Conservation (phyloP, 2,888 invertebrate genomes). For the Tachina fera region DNA sequence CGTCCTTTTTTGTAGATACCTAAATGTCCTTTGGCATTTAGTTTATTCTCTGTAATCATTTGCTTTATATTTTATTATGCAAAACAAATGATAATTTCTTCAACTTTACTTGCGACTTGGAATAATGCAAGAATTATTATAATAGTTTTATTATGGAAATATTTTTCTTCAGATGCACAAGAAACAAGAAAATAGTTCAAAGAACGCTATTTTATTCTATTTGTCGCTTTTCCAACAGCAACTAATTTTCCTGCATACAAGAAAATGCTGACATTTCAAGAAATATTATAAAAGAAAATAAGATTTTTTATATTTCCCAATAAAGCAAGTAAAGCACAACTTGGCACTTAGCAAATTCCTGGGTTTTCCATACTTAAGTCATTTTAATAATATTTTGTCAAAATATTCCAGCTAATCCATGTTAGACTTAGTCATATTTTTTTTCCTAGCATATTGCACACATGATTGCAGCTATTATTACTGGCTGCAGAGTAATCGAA, state of each 20-base stretch:
- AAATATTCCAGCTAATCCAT: constrained; percentile 49
- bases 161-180: constrained; percentile 42
- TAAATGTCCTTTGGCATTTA: constrained; percentile 55
- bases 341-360: constrained; percentile 61
- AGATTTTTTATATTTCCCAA: background rate
- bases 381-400: constrained; percentile 9
- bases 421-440: background rate
- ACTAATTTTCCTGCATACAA: constrained; percentile 44
- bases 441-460: constrained; percentile 38
- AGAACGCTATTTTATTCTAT: background rate
- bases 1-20: background rate
- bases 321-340: constrained; percentile 26
- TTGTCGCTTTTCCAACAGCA: constrained; percentile 22
- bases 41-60: constrained; percentile 14
- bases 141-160: constrained; percentile 48
- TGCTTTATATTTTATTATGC: background rate
- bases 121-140: constrained; percentile 37
- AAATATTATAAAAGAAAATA: constrained; percentile 26
- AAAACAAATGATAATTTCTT: constrained; percentile 40
- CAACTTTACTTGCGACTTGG: constrained; percentile 18
- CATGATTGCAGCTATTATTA: constrained; percentile 34
- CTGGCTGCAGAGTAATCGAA: constrained; percentile 49
- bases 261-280: constrained; percentile 52
- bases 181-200: too few relatives aligned
- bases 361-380: constrained; percentile 50